phyloP scores from a whole-genome alignment of 2,888 invertebrate species.

The Macaria liturata region DNA sequence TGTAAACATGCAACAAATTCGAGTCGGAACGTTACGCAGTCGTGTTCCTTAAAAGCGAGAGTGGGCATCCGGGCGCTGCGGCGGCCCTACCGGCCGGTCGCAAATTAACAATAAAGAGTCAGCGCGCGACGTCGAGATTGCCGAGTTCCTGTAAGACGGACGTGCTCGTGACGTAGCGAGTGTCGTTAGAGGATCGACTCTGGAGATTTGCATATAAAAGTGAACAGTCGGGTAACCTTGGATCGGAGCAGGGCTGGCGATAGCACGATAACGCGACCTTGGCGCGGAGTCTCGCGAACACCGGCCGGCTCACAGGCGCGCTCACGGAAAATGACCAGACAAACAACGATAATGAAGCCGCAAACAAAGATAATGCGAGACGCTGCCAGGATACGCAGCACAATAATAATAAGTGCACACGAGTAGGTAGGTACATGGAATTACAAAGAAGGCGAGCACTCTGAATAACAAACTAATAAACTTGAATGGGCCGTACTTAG shows the following conservation, averaged over 20 bases:
- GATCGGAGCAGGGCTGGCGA: slow-evolving; percentile 72
- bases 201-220: slow-evolving; percentile 41
- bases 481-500: slow-evolving; percentile 9
- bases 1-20: slow-evolving; percentile 79
- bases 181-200: slow-evolving; percentile 45
- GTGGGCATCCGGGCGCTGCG: slow-evolving; percentile 58
- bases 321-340: slow-evolving; percentile 75
- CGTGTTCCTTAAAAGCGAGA: slow-evolving; percentile 64
- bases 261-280: slow-evolving; percentile 82
- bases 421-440: slow-evolving; percentile 2
- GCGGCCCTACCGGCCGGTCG: slow-evolving; percentile 49
- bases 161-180: slow-evolving; percentile 50
- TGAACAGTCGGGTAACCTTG: slow-evolving; percentile 60
- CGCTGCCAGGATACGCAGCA: slow-evolving; percentile 38
- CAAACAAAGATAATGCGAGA: slow-evolving; percentile 56
- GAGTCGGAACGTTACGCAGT: slow-evolving; percentile 66
- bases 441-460: slow-evolving; percentile 23
- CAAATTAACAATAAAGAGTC: slow-evolving; percentile 74
- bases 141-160: slow-evolving; percentile 76
- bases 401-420: slow-evolving; percentile 24
- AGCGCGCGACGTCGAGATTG: slow-evolving; percentile 71
- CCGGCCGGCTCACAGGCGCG: slow-evolving; percentile 74
- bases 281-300: slow-evolving; percentile 68
- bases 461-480: slow-evolving; percentile 25
- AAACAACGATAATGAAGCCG: slow-evolving; percentile 69